A percentile compares a stretch with the other conserved stretches of the same genome.
Evolutionary conservation across 1,140 invertebrate species (phyloP).

Genomic region (Temnothorax nylanderi): DNA sequence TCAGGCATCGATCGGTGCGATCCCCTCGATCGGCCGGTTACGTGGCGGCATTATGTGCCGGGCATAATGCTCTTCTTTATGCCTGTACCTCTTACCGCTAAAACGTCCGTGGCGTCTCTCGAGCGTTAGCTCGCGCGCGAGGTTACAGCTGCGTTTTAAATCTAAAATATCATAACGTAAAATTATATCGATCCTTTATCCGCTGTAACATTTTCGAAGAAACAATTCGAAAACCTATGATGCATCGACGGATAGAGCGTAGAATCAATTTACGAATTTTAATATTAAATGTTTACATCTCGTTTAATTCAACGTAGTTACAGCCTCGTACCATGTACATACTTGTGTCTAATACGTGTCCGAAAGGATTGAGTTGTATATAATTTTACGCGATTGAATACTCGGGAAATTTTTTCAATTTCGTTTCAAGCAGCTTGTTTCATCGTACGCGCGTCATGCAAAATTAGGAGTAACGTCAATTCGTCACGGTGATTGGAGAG

Average conservation of each 20-base stretch:
- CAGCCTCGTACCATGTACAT: not conserved
- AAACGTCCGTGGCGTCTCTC: slow-evolving; percentile 63
- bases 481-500: slow-evolving; percentile 24
- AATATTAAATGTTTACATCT: not conserved
- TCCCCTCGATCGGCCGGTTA: slow-evolving; percentile 79
- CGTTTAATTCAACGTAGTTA: not conserved
- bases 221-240: not conserved
- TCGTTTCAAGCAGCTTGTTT: slow-evolving; percentile 16
- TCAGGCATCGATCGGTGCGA: slow-evolving; percentile 72
- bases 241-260: not conserved
- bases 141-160: not conserved
- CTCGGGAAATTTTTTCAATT: not conserved
- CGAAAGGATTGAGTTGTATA: not conserved
- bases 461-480: slow-evolving; percentile 56
- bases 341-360: not conserved
- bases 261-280: not conserved
- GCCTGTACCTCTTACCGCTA: slow-evolving; percentile 72
- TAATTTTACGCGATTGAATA: slow-evolving; percentile 14
- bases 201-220: not conserved
- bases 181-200: not conserved
- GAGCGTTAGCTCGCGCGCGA: not conserved
- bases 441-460: slow-evolving; percentile 26
- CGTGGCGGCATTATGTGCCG: slow-evolving; percentile 78
- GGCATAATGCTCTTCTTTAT: slow-evolving; percentile 79
- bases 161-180: not conserved